Evolutionary conservation across 30 jellyfish, hydroid and myxozoan genomes (phyloP), one percentile per base, ranked within the genome.

Genomic region (Turritopsis dohrnii): DNA sequence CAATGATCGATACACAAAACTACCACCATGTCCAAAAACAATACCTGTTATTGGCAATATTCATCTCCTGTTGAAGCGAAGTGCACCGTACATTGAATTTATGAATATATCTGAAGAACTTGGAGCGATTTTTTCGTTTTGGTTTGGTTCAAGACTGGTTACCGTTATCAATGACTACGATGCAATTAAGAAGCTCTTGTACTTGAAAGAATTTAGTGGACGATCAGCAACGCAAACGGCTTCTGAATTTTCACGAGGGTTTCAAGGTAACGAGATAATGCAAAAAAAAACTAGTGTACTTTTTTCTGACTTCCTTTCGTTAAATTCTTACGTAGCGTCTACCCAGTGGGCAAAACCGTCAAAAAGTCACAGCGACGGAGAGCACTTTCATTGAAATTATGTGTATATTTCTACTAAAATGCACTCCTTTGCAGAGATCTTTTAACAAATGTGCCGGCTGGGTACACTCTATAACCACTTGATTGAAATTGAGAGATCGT

Each of bases 191-290:
- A 29, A 74, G n/a, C 24, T 74, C 19, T 23, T 74, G 41, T 9
- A 74, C 41, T 74, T 52, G 65, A 74, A 21, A 1, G 83, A 74
- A 74, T 74, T 28, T 52, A 74, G 65, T 23, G 83, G 83, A 21
- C 28, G 83, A 74, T 52, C 83, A 74, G 19, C 18, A 52, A 29
- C 54, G 9, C 65, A 24, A 17, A 29, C 83, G 17, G 83, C 54
- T 23, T 22, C 28, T 16, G 41, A n/a, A n/a, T 26, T 23, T 22
- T 74, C 83, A 24, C 28, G 65, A 74, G 65, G 65, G 13, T 74
- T 13, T 30, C 53, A 74, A 74, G 83, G 83, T 74, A 74, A 24
- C n/a, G n/a, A n/a, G n/a, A n/a, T n/a, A n/a, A n/a, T n/a, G n/a
- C n/a, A n/a, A n/a, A n/a, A n/a, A n/a, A n/a, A n/a, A n/a, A n/a